Evolutionary conservation across 2,113 vertebrate genomes (phyloP).

Genomic region (Misgurnus mizolepis): DNA sequence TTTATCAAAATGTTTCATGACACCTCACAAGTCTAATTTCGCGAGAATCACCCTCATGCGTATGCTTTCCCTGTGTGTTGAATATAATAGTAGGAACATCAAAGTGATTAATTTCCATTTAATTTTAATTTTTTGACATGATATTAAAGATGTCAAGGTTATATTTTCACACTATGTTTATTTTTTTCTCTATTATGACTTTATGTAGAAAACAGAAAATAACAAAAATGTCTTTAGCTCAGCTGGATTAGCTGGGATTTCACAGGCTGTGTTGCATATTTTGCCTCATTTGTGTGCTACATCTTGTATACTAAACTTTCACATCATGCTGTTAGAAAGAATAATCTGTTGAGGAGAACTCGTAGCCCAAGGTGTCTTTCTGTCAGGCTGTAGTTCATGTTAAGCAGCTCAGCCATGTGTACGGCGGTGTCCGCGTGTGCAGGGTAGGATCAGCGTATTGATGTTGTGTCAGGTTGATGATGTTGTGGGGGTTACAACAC

Average conservation of each 20-base stretch:
- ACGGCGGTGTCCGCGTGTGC: background rate
- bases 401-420: slow-evolving; percentile 2
- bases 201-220: too few relatives aligned
- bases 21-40: too few relatives aligned
- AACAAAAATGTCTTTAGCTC: too few relatives aligned
- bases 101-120: too few relatives aligned
- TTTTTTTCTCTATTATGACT: too few relatives aligned
- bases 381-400: background rate
- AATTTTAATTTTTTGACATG: too few relatives aligned
- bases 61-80: background rate
- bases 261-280: background rate
- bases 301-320: background rate
- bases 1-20: too few relatives aligned
- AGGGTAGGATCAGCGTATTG: slow-evolving; percentile 4
- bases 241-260: too few relatives aligned
- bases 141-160: too few relatives aligned
- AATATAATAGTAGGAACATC: background rate
- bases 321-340: slow-evolving; percentile 1
- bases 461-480: slow-evolving; percentile 41
- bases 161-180: too few relatives aligned
- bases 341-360: background rate
- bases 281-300: background rate
- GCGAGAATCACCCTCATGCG: too few relatives aligned
- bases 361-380: slow-evolving; percentile 9
- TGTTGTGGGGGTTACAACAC: slow-evolving; percentile 13